Base-by-base conservation (phyloP, 2,797 vertebrate genomes). In the Myotis findleyi region DNA sequence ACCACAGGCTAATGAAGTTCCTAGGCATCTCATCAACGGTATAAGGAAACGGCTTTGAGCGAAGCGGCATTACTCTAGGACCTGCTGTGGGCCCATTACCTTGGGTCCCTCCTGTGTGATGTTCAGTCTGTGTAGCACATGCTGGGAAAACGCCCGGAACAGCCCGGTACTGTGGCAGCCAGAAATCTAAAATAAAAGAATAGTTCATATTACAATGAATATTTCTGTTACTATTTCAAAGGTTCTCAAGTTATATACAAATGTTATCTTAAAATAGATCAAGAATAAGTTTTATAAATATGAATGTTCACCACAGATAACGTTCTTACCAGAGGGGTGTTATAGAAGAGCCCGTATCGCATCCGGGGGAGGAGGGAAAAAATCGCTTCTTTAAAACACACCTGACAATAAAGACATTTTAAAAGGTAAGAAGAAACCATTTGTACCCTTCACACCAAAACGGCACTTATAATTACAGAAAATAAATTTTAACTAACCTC, bases 341-440 rank as follows among this genome's bases (percentile, higher is more conserved):
- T 99, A 96, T 99, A 99, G 98, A 99, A 99, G 79, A 99, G 98
- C 27, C 99, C 99, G 0, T 99, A 99, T 77, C 99, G 98, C 99
- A 99, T 99, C 80, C 99, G 99, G 6, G 99, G 99, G 68, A 99
- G 99, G 75, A 99, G 97, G 0, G 99, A 99, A 98, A 99, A 99
- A 95, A 99, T 96, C 0, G 98, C 99, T 87, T 99, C 99, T 96
- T 98, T 99, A 96, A 99, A 99, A 98, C 99, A 99, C 11, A 99
- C 99, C 99, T 99, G 96, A 21, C 79, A 86, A 94, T 10, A 25
- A 93, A 97, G 95, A 97, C 27, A 82, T 79, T 95, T 68, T 79
- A 93, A 89, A 86, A 92, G 53, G 80, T 55, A 18, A 95, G 87
- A 92, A 16, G 77, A 77, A 17, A 76, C 59, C 55, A 71, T 79